Evolutionary conservation across 2,113 vertebrate species (phyloP).

Genomic region (Sceloporus undulatus): DNA sequence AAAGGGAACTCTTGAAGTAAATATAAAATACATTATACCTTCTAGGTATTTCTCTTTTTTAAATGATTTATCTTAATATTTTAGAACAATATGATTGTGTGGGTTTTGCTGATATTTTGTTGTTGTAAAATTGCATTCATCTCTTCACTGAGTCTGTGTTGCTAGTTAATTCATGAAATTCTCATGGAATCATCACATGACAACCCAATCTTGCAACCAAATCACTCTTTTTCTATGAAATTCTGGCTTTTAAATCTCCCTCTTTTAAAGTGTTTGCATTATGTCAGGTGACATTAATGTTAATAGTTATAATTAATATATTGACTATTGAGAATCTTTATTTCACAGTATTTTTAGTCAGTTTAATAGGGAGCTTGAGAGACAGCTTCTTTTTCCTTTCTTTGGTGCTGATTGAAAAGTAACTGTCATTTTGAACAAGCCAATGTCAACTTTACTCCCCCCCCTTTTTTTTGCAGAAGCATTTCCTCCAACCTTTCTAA

Average conservation of each 20-base stretch:
- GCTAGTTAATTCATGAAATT: not conserved
- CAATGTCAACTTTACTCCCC: conserved; percentile 66
- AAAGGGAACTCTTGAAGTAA: conserved; percentile 31
- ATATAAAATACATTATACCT: not conserved
- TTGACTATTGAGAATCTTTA: conserved; percentile 38
- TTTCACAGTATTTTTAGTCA: conserved; percentile 38
- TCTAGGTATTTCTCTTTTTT: conserved; percentile 7
- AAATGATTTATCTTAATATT: not conserved
- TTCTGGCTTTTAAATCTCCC: not conserved
- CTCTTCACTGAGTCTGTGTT: conserved; percentile 15
- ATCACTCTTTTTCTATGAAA: conserved; percentile 32
- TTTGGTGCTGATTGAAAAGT: conserved; percentile 25
- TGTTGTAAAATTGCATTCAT: not conserved
- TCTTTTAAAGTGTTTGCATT: conserved; percentile 36
- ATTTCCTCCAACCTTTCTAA: conserved; percentile 92
- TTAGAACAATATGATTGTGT: not conserved
- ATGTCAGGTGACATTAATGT: not conserved
- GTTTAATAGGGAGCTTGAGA: conserved; percentile 20
- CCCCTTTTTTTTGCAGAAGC: conserved; percentile 94
- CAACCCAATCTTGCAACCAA: conserved; percentile 6
- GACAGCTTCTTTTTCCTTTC: conserved; percentile 33
- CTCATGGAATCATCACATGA: not conserved
- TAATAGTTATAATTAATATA: conserved; percentile 15
- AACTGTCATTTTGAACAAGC: not conserved
- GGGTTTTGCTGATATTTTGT: not conserved